Conservation (phyloP, 2,113 vertebrate genomes). For the Melanerpes aurifrons region DNA sequence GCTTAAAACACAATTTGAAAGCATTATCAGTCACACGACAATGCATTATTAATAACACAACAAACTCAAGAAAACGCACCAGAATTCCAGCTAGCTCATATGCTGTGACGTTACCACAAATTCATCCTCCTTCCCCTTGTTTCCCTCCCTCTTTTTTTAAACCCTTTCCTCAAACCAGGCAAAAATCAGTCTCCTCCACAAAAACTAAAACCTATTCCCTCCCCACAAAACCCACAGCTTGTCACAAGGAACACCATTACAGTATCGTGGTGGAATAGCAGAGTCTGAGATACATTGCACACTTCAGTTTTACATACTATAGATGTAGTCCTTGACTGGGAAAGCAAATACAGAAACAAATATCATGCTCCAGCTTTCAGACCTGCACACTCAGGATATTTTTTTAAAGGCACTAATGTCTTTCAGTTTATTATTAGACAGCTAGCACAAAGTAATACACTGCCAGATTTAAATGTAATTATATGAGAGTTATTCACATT, state of each 20-base stretch:
- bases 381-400: not conserved
- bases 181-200: not conserved
- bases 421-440: not conserved
- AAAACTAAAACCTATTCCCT: not conserved
- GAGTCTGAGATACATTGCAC: not conserved
- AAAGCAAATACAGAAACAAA: not conserved
- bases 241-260: not conserved
- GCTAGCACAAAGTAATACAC: not conserved
- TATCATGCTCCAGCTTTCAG: not conserved
- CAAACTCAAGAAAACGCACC: not conserved
- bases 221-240: not conserved
- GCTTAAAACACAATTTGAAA: not conserved
- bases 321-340: not conserved
- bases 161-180: not conserved
- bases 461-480: not conserved
- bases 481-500: not conserved
- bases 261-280: not conserved
- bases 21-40: not conserved
- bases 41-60: constrained; percentile 5
- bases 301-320: rapidly evolving
- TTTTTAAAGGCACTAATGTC: not conserved
- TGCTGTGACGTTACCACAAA: not conserved
- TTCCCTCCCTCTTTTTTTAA: not conserved
- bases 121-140: not conserved
- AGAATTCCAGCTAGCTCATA: not conserved